Percentiles rank a stretch among this genome's conserved stretches.
Evolutionary conservation across 2,797 vertebrate species (phyloP).

Genomic region (Anas bernieri): DNA sequence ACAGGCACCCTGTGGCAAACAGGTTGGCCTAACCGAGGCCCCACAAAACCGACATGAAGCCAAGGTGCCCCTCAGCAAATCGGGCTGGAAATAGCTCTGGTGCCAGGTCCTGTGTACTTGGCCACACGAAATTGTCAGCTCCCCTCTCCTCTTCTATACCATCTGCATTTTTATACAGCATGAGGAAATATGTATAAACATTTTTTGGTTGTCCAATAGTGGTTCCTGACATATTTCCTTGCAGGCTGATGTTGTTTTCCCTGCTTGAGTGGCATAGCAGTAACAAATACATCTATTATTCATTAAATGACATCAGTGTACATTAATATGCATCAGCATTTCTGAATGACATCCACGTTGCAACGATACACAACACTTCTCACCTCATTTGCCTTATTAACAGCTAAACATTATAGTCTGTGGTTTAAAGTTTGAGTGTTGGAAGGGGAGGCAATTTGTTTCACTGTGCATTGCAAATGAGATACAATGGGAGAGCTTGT

Average conservation of each 20-base stretch:
- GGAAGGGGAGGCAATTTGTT: not conserved
- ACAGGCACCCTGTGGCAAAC: not conserved
- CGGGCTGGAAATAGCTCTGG: no score
- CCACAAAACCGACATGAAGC: not conserved
- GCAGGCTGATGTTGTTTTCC: not conserved
- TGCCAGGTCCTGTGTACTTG: no score
- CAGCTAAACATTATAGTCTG: not conserved
- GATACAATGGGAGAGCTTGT: not conserved
- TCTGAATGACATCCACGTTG: not conserved
- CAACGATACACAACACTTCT: not conserved
- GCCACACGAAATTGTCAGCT: not conserved
- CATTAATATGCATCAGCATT: conserved; percentile 19
- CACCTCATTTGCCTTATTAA: not conserved
- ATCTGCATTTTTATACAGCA: not conserved
- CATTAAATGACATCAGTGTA: conserved; percentile 29
- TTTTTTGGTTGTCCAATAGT: not conserved
- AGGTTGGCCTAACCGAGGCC: not conserved
- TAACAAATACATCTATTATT: conserved; percentile 61
- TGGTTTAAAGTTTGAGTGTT: not conserved
- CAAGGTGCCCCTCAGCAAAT: not conserved
- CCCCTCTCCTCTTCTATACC: not conserved
- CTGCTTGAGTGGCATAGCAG: conserved; percentile 7
- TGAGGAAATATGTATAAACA: not conserved
- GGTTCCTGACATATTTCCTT: not conserved
- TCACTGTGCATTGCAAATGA: not conserved